Percentiles rank a stretch among this genome's conserved stretches.
These are phyloP conservation scores for Eulemur mongoz DNA, from an alignment of 2,797 vertebrate genomes.

Conservation along the genomic window DNA sequence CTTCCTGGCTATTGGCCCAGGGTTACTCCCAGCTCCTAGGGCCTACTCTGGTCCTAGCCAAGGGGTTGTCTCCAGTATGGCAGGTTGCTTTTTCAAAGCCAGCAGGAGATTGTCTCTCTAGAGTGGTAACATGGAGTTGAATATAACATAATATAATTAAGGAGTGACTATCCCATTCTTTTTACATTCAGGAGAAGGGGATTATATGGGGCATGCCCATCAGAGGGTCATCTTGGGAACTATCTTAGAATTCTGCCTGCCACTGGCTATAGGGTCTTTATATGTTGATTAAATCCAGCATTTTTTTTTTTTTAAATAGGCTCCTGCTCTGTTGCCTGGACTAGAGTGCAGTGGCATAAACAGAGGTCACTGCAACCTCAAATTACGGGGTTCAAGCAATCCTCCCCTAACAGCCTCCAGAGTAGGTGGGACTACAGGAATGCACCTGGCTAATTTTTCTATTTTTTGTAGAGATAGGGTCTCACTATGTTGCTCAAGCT, in stretches of 20 bases:
- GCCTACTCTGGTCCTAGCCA: neutral
- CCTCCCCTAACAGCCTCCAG: no score
- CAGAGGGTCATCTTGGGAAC: neutral
- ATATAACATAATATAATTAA: neutral
- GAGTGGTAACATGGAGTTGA: neutral
- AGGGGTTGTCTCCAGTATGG: neutral
- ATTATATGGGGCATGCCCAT: neutral
- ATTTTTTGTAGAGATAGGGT: no score
- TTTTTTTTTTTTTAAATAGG: neutral
- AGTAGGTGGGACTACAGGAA: no score
- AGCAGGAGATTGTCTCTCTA: neutral
- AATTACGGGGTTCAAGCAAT: no score
- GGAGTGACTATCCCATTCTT: neutral
- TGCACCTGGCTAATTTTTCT: no score
- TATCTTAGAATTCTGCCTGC: neutral
- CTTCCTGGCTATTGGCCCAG: neutral
- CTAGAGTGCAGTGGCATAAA: neutral
- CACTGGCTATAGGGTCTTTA: neutral
- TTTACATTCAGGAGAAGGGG: neutral
- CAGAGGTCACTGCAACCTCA: no score
- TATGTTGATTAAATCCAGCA: neutral
- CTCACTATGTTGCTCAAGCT: no score
- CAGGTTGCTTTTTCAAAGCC: neutral
- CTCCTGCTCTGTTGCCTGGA: neutral
- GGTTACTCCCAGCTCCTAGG: neutral